Evolutionary conservation across 1,140 invertebrate genomes (phyloP).

Genomic region (Drosophila paulistorum): DNA sequence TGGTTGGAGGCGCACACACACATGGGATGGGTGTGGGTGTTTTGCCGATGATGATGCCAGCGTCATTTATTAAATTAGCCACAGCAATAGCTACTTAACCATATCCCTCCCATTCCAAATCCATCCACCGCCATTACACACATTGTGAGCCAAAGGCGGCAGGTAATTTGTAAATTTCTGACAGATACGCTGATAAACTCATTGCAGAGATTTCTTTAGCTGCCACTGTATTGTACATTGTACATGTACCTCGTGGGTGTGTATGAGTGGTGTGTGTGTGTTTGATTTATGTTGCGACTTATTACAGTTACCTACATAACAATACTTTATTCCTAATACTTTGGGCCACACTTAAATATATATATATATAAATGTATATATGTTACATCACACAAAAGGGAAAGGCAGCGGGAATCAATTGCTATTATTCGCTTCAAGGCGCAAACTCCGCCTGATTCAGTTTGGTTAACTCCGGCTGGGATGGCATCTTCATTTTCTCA

Average conservation of each 20-base stretch:
- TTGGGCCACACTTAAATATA: slow-evolving; percentile 68
- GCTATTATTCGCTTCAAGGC: slow-evolving; percentile 46
- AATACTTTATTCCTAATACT: slow-evolving; percentile 80
- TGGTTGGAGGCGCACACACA: slow-evolving; percentile 14
- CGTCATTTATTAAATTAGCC: slow-evolving; percentile 79
- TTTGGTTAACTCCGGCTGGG: slow-evolving; percentile 64
- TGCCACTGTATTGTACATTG: slow-evolving; percentile 17
- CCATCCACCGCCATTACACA: slow-evolving; percentile 5
- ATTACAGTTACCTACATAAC: slow-evolving; percentile 68
- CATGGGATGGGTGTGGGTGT: slow-evolving; percentile 67
- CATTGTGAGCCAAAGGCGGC: slow-evolving; percentile 38
- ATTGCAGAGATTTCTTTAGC: slow-evolving; percentile 69
- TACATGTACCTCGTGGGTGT: not conserved
- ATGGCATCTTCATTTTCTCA: slow-evolving; percentile 36
- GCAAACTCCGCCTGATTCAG: slow-evolving; percentile 63
- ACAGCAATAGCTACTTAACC: slow-evolving; percentile 60
- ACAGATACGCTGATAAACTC: slow-evolving; percentile 80
- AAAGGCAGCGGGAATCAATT: slow-evolving; percentile 44
- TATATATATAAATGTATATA: not conserved
- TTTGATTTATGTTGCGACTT: slow-evolving; percentile 69
- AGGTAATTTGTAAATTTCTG: slow-evolving; percentile 82
- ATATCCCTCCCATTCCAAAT: not conserved
- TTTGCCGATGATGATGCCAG: slow-evolving; percentile 21
- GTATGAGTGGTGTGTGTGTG: not conserved
- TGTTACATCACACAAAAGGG: slow-evolving; percentile 63